Evolutionary conservation across 53 echinoderm and acorn worm species (phyloP).

Genomic region (Crossaster papposus): DNA sequence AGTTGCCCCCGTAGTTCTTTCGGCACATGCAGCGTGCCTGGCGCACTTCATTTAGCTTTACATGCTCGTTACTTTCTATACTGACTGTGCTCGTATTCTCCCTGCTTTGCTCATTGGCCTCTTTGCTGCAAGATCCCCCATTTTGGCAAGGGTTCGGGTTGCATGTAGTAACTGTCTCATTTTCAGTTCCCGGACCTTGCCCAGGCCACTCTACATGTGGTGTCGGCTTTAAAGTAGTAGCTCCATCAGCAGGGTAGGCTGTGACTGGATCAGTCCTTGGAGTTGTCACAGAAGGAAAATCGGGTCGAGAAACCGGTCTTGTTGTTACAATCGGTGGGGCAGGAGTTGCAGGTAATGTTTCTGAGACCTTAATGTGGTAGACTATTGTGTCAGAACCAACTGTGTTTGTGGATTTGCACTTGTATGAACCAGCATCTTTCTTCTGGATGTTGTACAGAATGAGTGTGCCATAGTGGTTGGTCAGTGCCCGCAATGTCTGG

Average conservation of each 20-base stretch:
- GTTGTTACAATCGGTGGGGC: constrained; percentile 28
- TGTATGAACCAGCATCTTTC: constrained; percentile 75
- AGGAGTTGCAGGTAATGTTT: neutral
- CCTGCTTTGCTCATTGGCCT: constrained; percentile 11
- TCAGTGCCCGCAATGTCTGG: constrained; percentile 35
- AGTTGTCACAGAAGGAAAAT: constrained; percentile 8
- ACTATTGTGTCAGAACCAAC: constrained; percentile 74
- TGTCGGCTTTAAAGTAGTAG: constrained; percentile 27
- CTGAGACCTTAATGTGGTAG: constrained; percentile 67
- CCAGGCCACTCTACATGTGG: neutral
- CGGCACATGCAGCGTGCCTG: constrained; percentile 68
- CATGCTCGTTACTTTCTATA: neutral
- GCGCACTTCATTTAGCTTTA: neutral
- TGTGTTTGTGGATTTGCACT: constrained; percentile 80
- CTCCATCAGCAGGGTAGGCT: constrained; percentile 14
- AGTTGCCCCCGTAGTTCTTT: constrained; percentile 72
- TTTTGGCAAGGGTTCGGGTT: constrained; percentile 89
- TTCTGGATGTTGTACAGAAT: constrained; percentile 70
- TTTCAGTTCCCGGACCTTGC: constrained; percentile 26
- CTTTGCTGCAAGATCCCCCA: constrained; percentile 70
- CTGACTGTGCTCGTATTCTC: constrained; percentile 23
- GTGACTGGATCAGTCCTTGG: constrained; percentile 17
- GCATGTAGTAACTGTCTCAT: constrained; percentile 52
- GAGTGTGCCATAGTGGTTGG: constrained; percentile 73
- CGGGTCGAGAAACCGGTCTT: constrained; percentile 32